Evolutionary conservation across 2,113 vertebrate genomes (phyloP), one percentile per base, ranked within the genome.

Genomic region (Ranitomeya imitator): DNA sequence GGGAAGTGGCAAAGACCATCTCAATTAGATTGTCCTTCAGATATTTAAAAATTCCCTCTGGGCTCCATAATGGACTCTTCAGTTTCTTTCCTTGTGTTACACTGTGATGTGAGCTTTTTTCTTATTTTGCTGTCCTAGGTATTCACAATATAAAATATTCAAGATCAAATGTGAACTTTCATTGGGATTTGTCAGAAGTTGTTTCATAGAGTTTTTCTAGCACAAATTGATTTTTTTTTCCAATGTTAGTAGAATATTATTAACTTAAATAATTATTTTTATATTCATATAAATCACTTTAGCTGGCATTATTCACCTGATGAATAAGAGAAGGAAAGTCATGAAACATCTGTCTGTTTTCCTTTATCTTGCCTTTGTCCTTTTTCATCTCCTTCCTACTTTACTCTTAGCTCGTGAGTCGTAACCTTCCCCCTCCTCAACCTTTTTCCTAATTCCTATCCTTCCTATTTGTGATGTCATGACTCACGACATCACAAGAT

Each of bases 61-160:
- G 63, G 37, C 52, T 16, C 79, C 59, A 65, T 86, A 86, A 88
- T 88, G 87, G 87, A 88, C 87, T 84, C 87, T 84, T 88, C 81
- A 84, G 81, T 79, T 88, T 84, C 18, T 13, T 84, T 84, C 60
- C 81, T 52, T 79, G 73, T 84, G 87, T 54, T 84, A 37, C 73
- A 37, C 45, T 3, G n/a, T 78, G 55, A 76, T 83, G 57, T 57
- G 59, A 80, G 9, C 23, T 26, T 19, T 83, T 65, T 61, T 69
- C 31, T 37, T 76, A 83, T 79, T 54, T 83, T 65, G 11, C 73
- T 84, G 81, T 78, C 59, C 69, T 83, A 83, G 37, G 71, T 59
- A 76, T 54, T 77, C 82, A 65, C 60, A 67, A 84, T 84, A 88
- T 88, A 67, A 88, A 88, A 88, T 84, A 88, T 84, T 88, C 87